Base-by-base conservation (phyloP, 2,113 vertebrate species). In the Caranx melampygus region DNA sequence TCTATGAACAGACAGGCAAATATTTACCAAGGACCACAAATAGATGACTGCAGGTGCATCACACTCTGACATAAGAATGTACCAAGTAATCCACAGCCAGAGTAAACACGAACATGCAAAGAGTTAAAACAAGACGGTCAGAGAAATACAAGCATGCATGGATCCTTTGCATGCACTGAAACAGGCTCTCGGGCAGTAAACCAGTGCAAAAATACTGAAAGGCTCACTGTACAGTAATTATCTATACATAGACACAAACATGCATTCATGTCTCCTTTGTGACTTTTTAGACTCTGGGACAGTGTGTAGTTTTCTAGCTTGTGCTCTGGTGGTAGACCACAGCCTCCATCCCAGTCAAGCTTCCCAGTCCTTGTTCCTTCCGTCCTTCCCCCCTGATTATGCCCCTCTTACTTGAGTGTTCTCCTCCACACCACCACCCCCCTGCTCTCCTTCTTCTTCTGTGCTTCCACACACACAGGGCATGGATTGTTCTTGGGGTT, bases 401-500 rank as follows among this genome's bases (percentile, higher is more conserved):
- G 65, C 44, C 52, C 44, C 31, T 20, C 44, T 68, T 60, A 59
- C 59, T 70, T 65, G 51, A 8, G n/a, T 40, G 49, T 78, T 84
- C 37, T 77, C 55, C 12, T 21, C 63, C 47, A 6, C 51, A 42
- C 68, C 51, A 42, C 68, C 54, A 75, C n/a, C 71, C 42, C 52
- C 83, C 54, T 33, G 31, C 16, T 54, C 62, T 52, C 33, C 64
- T 6, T 37, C 76, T 54, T 47, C 61, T 60, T 57, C 64, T 66
- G n/a, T 54, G 61, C 76, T 68, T 40, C 72, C 59, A 67, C 55
- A 71, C 79, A 77, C 82, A 94, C 91, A 95, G 92, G 82, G 80
- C 83, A 63, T 12, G 55, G 90, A 93, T 94, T 94, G 93, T 94
- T 93, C 83, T 57, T 20, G 47, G 81, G 92, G 73, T 81, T 92